Conservation (phyloP, 2,113 vertebrate genomes). For the Prolemur simus region DNA sequence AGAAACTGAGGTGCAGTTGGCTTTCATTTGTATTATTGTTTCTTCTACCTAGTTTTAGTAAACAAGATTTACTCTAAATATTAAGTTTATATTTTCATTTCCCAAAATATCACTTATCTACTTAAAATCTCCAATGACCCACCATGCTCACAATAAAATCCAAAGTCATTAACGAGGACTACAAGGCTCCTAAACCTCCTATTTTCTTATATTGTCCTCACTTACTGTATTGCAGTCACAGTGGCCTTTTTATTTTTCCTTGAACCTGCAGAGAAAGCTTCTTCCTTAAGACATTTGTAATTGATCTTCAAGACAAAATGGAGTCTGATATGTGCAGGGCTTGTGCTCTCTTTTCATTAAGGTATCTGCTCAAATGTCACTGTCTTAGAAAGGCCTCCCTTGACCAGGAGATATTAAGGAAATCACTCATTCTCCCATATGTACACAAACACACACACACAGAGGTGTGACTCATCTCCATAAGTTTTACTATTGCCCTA, state of each 20-base stretch:
- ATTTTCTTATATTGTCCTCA: not conserved
- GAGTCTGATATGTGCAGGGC: not conserved
- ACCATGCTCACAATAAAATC: not conserved
- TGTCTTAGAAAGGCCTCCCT: not conserved
- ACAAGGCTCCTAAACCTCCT: too few species aligned
- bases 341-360: not conserved
- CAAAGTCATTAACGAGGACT: not conserved
- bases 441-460: not conserved
- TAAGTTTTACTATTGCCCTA: not conserved
- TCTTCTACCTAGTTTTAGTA: not conserved
- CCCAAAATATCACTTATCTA: not conserved
- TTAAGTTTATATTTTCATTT: not conserved
- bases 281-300: not conserved
- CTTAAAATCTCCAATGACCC: not conserved
- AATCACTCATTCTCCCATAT: not conserved
- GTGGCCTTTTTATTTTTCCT: not conserved
- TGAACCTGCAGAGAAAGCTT: not conserved
- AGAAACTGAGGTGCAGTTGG: not conserved
- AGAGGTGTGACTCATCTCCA: accelerated
- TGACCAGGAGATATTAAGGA: not conserved
- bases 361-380: not conserved
- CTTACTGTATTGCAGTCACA: not conserved
- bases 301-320: not conserved
- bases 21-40: not conserved
- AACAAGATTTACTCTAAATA: not conserved